A percentile compares a stretch with the other conserved stretches of the same genome.
Conservation (phyloP, 2,113 vertebrate genomes). For the Gavialis gangeticus region DNA sequence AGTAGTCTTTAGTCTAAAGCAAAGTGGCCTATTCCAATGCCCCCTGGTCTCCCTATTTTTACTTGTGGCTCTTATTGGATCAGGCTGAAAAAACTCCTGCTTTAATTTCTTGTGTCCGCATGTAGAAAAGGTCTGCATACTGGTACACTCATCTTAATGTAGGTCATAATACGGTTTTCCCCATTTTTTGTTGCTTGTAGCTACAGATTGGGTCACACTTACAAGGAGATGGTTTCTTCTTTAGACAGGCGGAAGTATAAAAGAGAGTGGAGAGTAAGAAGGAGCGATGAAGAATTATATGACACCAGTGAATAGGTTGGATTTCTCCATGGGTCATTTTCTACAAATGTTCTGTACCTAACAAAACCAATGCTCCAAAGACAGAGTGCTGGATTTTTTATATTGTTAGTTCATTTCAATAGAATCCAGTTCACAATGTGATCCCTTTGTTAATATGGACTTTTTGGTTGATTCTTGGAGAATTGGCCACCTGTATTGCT, state of each 20-base stretch:
- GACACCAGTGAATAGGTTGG: not conserved
- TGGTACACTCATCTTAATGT: not conserved
- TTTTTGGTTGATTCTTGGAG: not conserved
- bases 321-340: not conserved
- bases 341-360: not conserved
- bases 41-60: not conserved
- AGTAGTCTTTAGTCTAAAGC: not conserved
- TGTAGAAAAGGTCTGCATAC: not conserved
- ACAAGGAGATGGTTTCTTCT: not conserved
- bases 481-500: conserved; percentile 25
- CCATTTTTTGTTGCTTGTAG: not conserved
- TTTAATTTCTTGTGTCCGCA: accelerated
- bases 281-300: not conserved
- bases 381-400: not conserved
- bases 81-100: not conserved
- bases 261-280: not conserved
- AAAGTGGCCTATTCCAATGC: accelerated
- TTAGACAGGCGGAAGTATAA: not conserved
- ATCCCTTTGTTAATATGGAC: conserved; percentile 2
- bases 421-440: not conserved
- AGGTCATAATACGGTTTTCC: not conserved
- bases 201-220: not conserved
- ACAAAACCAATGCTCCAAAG: too few species aligned
- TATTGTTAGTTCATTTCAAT: not conserved
- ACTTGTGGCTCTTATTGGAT: not conserved